A percentile compares a stretch with the other conserved stretches of the same genome.
These are phyloP conservation scores for Lasioglossum lativentre DNA, from an alignment of 2,888 invertebrate species.

Conservation along the genomic window DNA sequence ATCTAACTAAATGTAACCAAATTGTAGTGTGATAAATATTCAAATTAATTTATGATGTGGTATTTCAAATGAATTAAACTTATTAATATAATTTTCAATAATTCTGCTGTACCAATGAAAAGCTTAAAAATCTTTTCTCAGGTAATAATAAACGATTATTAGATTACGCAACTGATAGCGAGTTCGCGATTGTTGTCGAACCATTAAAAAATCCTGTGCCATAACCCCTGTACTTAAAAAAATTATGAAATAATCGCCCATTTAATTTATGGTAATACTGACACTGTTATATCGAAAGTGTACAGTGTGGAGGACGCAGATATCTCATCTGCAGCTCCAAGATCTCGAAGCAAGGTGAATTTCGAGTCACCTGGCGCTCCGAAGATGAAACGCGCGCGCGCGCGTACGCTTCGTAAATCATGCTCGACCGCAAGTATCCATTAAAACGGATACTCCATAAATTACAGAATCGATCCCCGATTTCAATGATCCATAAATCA, in stretches of 20 bases:
- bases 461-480: slow-evolving; percentile 46
- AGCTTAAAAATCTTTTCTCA: no score
- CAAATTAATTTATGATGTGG: no score
- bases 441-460: slow-evolving; percentile 34
- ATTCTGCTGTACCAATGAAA: no score
- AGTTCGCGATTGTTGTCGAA: background rate
- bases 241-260: background rate
- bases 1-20: no score
- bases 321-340: background rate
- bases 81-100: no score
- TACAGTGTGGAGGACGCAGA: background rate
- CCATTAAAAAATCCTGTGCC: background rate
- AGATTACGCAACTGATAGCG: no score
- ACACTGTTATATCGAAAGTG: background rate
- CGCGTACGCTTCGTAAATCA: slow-evolving; percentile 19
- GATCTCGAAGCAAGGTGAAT: background rate
- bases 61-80: no score
- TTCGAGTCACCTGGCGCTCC: background rate
- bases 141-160: no score
- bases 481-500: slow-evolving; percentile 51
- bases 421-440: slow-evolving; percentile 1
- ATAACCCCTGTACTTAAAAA: background rate
- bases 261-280: background rate
- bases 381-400: background rate
- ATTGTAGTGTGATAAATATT: no score